phyloP scores from a whole-genome alignment of 2,113 vertebrate species.

The Tenebrosternarchus preto region DNA sequence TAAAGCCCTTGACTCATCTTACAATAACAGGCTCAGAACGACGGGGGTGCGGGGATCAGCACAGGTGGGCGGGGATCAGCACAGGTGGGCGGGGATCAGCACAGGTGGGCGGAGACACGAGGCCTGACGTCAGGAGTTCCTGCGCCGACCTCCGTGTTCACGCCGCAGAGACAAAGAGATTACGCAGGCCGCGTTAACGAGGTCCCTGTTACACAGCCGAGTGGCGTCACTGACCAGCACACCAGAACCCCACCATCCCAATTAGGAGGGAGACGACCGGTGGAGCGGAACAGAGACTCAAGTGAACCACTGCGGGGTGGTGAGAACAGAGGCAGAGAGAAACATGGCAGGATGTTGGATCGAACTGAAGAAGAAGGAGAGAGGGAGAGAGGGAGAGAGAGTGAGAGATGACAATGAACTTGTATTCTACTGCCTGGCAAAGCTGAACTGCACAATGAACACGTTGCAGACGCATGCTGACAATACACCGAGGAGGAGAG shows the following conservation, averaged over 20 bases:
- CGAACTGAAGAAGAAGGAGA: not conserved
- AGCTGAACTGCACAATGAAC: too few species aligned
- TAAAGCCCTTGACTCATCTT: constrained; percentile 35
- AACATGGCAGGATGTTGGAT: not conserved
- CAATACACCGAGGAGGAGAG: not conserved
- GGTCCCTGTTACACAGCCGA: constrained; percentile 79
- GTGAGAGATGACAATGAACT: not conserved
- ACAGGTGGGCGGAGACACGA: constrained; percentile 46
- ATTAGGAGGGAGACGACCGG: constrained; percentile 77
- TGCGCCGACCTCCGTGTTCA: constrained; percentile 75
- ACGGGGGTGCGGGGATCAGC: too few species aligned
- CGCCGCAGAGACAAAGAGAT: constrained; percentile 86
- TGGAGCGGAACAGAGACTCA: constrained; percentile 67
- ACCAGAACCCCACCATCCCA: constrained; percentile 65
- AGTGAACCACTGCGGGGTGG: constrained; percentile 68
- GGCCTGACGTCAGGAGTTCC: constrained; percentile 76
- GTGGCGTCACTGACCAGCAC: constrained; percentile 81
- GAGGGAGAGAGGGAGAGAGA: not conserved
- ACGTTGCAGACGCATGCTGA: too few species aligned
- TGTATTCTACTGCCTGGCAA: too few species aligned
- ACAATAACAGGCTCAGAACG: constrained; percentile 49
- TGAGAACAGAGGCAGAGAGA: constrained; percentile 33
- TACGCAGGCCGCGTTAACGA: constrained; percentile 76
- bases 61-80: too few species aligned
- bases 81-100: constrained; percentile 42